These are phyloP conservation scores for Deilephila porcellus DNA, from an alignment of 2,888 invertebrate genomes.

Conservation along the genomic window DNA sequence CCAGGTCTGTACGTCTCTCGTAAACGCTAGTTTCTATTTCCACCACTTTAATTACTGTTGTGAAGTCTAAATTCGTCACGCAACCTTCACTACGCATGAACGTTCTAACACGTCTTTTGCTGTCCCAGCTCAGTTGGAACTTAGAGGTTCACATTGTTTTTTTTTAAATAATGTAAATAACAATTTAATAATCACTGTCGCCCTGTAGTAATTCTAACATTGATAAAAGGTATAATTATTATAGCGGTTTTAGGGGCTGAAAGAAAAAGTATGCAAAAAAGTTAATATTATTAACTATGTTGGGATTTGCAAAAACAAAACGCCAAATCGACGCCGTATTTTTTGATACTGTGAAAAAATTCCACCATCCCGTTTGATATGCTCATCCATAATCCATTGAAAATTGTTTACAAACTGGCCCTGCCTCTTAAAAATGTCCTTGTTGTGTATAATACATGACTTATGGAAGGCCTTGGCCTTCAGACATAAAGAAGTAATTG, in stretches of 20 bases:
- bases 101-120: background rate
- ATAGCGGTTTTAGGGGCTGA: too few species aligned
- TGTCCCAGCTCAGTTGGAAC: background rate
- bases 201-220: too few species aligned
- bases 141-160: background rate
- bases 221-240: too few species aligned
- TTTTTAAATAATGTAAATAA: background rate
- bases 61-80: background rate
- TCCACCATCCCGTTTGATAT: too few species aligned
- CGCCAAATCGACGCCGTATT: too few species aligned
- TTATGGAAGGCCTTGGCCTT: conserved; percentile 15
- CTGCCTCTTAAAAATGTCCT: background rate
- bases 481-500: conserved; percentile 18
- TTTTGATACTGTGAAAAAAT: too few species aligned
- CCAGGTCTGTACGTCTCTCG: conserved; percentile 1
- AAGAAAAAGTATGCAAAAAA: too few species aligned
- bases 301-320: too few species aligned
- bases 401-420: too few species aligned
- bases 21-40: conserved; percentile 24
- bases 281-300: too few species aligned
- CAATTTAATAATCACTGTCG: too few species aligned
- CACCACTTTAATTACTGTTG: conserved; percentile 13
- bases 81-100: background rate
- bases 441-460: conserved; percentile 8
- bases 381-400: too few species aligned